Percentiles rank a stretch among this genome's conserved stretches.
Conservation (phyloP, 2,888 invertebrate species). For the Sinhomidia bicolor region DNA sequence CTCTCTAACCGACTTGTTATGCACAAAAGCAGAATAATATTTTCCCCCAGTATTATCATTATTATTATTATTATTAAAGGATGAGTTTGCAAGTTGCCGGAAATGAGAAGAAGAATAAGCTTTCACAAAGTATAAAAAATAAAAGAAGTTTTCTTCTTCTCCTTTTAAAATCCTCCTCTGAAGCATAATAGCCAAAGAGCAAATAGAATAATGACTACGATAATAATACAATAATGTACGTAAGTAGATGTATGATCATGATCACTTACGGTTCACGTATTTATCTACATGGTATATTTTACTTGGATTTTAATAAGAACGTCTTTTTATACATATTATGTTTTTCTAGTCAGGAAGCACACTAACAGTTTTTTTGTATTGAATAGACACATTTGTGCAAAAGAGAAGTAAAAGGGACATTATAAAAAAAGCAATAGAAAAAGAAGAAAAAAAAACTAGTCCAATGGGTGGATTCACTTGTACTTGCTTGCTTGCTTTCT, state of each 20-base stretch:
- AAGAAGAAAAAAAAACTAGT: too few relatives aligned
- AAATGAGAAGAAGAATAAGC: neutral
- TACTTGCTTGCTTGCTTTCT: neutral
- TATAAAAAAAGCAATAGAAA: too few relatives aligned
- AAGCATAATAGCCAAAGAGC: neutral
- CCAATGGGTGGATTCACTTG: slow-evolving; percentile 1
- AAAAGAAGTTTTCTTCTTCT: neutral
- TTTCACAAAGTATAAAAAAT: too few relatives aligned
- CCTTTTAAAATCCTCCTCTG: neutral
- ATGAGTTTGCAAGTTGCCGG: neutral
- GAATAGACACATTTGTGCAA: too few relatives aligned
- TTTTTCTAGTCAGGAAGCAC: too few relatives aligned
- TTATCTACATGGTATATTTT: neutral
- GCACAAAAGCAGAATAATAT: neutral
- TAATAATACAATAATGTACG: too few relatives aligned
- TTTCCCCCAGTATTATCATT: too few relatives aligned
- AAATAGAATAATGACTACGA: too few relatives aligned
- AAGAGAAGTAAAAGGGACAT: neutral
- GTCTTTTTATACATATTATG: neutral
- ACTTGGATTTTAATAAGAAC: neutral
- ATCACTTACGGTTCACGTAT: neutral
- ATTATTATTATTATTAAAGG: too few relatives aligned
- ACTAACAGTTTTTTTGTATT: too few relatives aligned
- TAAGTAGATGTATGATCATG: neutral
- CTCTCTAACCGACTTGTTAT: too few relatives aligned